phyloP scores from a whole-genome alignment of 2,888 invertebrate genomes.

The Chorisops tibialis region DNA sequence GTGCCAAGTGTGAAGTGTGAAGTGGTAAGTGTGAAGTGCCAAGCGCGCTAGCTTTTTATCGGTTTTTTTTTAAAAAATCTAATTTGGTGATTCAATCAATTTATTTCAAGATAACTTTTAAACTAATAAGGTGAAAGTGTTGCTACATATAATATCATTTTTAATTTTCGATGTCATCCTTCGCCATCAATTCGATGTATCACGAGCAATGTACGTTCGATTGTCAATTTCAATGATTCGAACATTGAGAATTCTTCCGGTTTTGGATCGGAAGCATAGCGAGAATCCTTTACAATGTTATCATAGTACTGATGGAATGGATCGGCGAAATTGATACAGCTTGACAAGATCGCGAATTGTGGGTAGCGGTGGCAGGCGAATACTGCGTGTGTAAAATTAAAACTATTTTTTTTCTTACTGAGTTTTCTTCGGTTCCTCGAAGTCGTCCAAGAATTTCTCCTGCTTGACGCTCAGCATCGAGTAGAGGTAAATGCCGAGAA shows the following conservation, averaged over 20 bases:
- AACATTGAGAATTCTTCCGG: slow-evolving; percentile 77
- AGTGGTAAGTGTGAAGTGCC: too few relatives aligned
- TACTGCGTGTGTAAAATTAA: not conserved
- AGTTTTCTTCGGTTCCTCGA: slow-evolving; percentile 73
- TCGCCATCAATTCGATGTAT: too few relatives aligned
- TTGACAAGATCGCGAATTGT: slow-evolving; percentile 86
- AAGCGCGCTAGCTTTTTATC: too few relatives aligned
- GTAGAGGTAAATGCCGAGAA: slow-evolving; percentile 78
- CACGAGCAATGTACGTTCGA: slow-evolving; percentile 77
- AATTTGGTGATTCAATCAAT: too few relatives aligned
- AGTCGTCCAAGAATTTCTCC: slow-evolving; percentile 91
- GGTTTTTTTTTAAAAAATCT: too few relatives aligned
- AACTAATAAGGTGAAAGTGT: too few relatives aligned
- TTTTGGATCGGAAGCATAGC: slow-evolving; percentile 71
- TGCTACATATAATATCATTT: too few relatives aligned
- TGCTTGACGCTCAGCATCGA: slow-evolving; percentile 84
- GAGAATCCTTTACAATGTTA: slow-evolving; percentile 71
- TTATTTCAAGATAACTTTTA: too few relatives aligned
- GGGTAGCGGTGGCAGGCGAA: slow-evolving; percentile 86
- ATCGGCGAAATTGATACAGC: slow-evolving; percentile 79
- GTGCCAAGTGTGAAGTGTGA: too few relatives aligned
- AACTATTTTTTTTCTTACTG: slow-evolving; percentile 32
- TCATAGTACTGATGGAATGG: slow-evolving; percentile 73
- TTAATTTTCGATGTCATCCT: too few relatives aligned
- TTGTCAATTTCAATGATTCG: slow-evolving; percentile 81